Conservation (phyloP, 2,797 vertebrate species). For the Danio kyathit region DNA sequence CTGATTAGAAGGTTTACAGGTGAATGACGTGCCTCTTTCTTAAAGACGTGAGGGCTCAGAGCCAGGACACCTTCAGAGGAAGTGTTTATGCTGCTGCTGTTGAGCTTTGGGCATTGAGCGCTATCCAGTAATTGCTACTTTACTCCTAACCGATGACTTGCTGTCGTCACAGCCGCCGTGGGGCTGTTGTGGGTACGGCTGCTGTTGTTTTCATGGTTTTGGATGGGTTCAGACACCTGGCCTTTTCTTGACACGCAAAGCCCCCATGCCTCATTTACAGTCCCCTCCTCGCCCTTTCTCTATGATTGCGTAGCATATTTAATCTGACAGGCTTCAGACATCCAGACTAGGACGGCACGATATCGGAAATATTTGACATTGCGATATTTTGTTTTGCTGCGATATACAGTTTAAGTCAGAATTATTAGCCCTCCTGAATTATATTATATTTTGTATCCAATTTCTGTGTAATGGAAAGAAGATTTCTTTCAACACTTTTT, state of each 20-base stretch:
- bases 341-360: not conserved
- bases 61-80: conserved; percentile 64
- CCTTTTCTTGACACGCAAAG: conserved; percentile 67
- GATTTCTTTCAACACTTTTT: too few species aligned
- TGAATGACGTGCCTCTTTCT: conserved; percentile 35
- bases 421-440: too few species aligned
- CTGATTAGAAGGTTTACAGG: conserved; percentile 71
- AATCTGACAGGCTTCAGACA: conserved; percentile 74
- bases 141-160: conserved; percentile 70
- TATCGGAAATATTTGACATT: too few species aligned
- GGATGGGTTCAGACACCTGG: conserved; percentile 75
- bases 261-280: conserved; percentile 72
- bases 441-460: too few species aligned
- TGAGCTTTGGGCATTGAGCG: conserved; percentile 66
- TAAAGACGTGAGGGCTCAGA: conserved; percentile 46
- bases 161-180: conserved; percentile 71
- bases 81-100: conserved; percentile 69
- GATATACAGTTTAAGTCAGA: too few species aligned
- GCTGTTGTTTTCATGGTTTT: conserved; percentile 48
- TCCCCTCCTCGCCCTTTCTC: not conserved
- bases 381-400: too few species aligned
- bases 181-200: conserved; percentile 53
- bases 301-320: conserved; percentile 60
- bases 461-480: too few species aligned
- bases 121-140: conserved; percentile 71